phyloP scores from a whole-genome alignment of 2,113 vertebrate genomes.

The Antechinus flavipes region DNA sequence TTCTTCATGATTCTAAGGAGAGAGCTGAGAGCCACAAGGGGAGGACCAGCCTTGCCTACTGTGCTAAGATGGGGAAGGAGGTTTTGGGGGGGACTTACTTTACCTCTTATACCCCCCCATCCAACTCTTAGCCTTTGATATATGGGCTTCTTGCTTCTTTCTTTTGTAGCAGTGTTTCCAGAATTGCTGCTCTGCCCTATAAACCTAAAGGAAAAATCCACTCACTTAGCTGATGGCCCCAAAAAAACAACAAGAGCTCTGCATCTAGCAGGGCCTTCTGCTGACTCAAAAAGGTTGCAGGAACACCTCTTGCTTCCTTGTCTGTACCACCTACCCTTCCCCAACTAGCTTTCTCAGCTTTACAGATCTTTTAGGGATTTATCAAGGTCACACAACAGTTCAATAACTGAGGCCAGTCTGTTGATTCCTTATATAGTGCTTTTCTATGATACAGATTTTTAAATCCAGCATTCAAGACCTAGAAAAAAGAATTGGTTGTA shows the following conservation, averaged over 20 bases:
- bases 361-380: neutral
- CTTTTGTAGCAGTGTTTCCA: neutral
- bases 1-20: neutral
- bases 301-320: neutral
- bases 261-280: neutral
- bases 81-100: neutral
- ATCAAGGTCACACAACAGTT: neutral
- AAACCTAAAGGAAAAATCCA: conserved; percentile 6
- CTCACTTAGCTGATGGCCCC: neutral
- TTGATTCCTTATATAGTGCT: neutral
- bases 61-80: neutral
- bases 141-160: neutral
- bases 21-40: neutral
- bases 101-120: neutral
- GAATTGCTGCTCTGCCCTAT: neutral
- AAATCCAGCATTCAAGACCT: neutral
- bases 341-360: neutral
- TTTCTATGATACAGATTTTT: neutral
- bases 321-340: neutral
- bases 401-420: neutral
- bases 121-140: neutral
- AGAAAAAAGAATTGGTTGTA: neutral
- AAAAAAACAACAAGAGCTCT: neutral
- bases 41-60: conserved; percentile 45
- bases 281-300: neutral